These are phyloP conservation scores for Hephaestus fuliginosus DNA, from an alignment of 2,797 vertebrate genomes.

Conservation along the genomic window DNA sequence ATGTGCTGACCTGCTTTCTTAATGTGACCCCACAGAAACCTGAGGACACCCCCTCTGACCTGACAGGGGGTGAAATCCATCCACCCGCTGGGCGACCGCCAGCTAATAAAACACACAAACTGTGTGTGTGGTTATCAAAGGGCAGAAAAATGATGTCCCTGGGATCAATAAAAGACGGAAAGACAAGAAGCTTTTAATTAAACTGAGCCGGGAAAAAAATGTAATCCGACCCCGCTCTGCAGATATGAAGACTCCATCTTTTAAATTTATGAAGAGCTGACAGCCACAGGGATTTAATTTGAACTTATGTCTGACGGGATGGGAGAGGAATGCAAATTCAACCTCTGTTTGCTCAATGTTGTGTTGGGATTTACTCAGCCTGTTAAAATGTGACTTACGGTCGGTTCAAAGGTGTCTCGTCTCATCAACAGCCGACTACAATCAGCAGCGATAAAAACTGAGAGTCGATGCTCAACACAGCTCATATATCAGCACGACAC, in stretches of 20 bases:
- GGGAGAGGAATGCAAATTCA: neutral
- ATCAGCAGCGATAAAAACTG: neutral
- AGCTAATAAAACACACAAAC: slow-evolving; percentile 37
- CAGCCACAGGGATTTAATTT: slow-evolving; percentile 5
- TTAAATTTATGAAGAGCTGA: slow-evolving; percentile 34
- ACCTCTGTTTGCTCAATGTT: neutral
- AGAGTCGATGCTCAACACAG: neutral
- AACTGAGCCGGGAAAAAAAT: neutral
- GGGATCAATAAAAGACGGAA: slow-evolving; percentile 43
- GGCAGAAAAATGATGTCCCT: slow-evolving; percentile 5
- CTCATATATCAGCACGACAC: neutral
- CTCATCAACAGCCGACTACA: neutral
- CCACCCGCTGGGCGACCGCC: slow-evolving; percentile 9
- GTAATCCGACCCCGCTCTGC: neutral
- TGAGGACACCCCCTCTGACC: neutral
- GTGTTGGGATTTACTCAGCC: neutral
- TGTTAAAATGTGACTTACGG: neutral
- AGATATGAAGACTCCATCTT: slow-evolving; percentile 23
- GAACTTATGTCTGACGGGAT: neutral
- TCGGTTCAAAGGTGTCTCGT: neutral
- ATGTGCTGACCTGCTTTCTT: slow-evolving; percentile 15
- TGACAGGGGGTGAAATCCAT: slow-evolving; percentile 14
- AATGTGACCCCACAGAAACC: slow-evolving; percentile 10
- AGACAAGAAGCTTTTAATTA: slow-evolving; percentile 38
- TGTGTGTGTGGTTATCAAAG: slow-evolving; percentile 8